A percentile compares a stretch with the other conserved stretches of the same genome.
These are phyloP conservation scores for Argyrosomus japonicus DNA, from an alignment of 2,113 vertebrate genomes.

Conservation along the genomic window DNA sequence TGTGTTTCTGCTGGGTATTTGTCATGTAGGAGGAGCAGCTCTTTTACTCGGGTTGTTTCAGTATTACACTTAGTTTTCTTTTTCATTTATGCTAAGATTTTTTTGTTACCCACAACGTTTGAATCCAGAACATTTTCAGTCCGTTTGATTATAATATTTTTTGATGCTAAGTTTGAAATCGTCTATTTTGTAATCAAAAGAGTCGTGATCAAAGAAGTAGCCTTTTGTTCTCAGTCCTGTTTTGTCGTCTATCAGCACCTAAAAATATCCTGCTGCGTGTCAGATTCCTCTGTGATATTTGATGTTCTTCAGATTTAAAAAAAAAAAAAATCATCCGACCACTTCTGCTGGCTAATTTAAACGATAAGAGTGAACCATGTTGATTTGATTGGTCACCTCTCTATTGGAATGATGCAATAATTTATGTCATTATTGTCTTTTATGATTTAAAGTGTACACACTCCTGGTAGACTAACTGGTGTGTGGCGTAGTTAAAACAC, in stretches of 20 bases:
- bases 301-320: constrained; percentile 22
- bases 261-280: not conserved
- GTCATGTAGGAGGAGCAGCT: not conserved
- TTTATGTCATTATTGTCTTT: constrained; percentile 32
- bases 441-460: constrained; percentile 37
- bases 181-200: constrained; percentile 12
- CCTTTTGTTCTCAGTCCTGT: not conserved
- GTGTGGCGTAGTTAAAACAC: constrained; percentile 27
- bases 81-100: not conserved
- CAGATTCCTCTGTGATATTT: constrained; percentile 30
- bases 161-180: not conserved
- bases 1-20: not conserved
- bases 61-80: not conserved
- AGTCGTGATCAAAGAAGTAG: constrained; percentile 14
- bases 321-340: constrained; percentile 12
- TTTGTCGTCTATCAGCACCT: constrained; percentile 1
- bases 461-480: constrained; percentile 4
- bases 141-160: not conserved
- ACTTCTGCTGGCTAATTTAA: constrained; percentile 3
- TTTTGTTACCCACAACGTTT: not conserved
- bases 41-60: not conserved
- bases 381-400: not conserved
- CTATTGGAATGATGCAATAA: constrained; percentile 50
- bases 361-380: not conserved
- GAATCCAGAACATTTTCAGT: not conserved